Conservation (phyloP, 2,113 vertebrate species). For the Corynorhinus townsendii region DNA sequence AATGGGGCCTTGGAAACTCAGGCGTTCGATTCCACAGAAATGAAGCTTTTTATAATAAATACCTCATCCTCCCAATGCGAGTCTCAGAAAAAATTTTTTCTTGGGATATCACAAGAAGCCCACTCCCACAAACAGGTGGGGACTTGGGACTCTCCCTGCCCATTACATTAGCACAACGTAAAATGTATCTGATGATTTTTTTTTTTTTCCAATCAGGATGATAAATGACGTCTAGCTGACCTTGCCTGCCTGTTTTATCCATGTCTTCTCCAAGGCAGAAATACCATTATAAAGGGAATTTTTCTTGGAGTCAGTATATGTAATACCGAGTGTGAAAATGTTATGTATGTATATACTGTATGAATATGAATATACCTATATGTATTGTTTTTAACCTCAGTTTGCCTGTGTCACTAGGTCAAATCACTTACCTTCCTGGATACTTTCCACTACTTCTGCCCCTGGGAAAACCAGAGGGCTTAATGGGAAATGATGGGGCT, state of each 20-base stretch:
- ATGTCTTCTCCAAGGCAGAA: background rate
- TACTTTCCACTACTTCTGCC: background rate
- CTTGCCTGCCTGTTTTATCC: background rate
- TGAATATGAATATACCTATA: background rate
- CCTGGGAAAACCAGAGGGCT: background rate
- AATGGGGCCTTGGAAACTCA: no score
- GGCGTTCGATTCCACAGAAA: no score
- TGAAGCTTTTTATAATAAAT: no score
- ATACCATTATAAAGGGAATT: background rate
- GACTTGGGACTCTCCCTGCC: no score
- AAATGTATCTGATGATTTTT: background rate
- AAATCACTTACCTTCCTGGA: background rate
- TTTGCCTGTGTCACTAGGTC: background rate
- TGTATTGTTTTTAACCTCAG: background rate
- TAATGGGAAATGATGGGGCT: background rate
- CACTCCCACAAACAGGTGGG: no score
- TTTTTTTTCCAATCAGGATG: background rate
- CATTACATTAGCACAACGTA: background rate
- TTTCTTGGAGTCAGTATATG: background rate
- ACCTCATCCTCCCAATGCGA: no score
- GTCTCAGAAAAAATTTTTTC: no score
- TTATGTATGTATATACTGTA: background rate
- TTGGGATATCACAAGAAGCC: no score
- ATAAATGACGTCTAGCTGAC: background rate
- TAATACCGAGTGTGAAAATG: background rate